Conservation (phyloP, 2,797 vertebrate species). For the Peromyscus melanophrys region DNA sequence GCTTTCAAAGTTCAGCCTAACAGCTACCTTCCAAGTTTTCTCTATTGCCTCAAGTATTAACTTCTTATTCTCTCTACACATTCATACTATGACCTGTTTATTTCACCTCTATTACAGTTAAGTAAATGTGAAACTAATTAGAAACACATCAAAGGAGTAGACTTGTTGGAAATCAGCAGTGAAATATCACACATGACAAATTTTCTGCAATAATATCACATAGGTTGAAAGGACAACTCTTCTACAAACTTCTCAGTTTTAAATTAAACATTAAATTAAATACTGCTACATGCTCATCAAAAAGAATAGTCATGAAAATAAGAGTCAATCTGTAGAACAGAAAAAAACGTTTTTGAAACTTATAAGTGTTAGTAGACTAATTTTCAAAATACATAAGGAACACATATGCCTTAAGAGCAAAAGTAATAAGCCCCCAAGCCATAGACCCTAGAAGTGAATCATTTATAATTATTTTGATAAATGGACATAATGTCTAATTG, state of each 20-base stretch:
- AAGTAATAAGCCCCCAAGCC: background rate
- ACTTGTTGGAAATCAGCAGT: background rate
- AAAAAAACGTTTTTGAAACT: background rate
- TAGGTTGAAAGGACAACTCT: background rate
- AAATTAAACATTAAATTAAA: background rate
- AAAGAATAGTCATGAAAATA: background rate
- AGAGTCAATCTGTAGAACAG: background rate
- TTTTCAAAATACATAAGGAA: background rate
- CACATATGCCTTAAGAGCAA: background rate
- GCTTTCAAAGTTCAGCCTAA: background rate
- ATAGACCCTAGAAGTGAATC: background rate
- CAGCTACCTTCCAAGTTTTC: background rate
- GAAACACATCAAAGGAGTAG: background rate
- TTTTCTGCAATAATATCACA: background rate
- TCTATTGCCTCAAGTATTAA: background rate
- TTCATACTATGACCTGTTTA: background rate
- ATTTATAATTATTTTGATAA: background rate
- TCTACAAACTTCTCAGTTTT: too few species aligned
- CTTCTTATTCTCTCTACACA: background rate
- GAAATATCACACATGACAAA: background rate
- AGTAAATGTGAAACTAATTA: background rate
- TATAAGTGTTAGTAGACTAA: background rate
- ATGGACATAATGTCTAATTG: too few species aligned
- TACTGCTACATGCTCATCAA: background rate
- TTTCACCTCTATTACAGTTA: background rate